Base-by-base conservation (phyloP, 2,888 invertebrate genomes). In the Scaptomyza tumidula region DNA sequence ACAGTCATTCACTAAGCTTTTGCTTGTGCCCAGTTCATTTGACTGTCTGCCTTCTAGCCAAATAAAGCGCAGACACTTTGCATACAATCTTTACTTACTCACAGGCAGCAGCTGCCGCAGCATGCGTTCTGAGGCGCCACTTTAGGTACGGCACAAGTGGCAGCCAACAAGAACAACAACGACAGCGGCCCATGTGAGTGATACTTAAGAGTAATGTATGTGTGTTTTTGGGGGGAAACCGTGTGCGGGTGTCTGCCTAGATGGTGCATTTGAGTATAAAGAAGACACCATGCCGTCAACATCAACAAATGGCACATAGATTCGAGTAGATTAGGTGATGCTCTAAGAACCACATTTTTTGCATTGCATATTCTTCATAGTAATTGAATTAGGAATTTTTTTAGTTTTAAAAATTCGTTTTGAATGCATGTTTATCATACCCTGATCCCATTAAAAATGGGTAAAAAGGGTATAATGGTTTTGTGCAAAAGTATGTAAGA, bases 101-200 rank as follows among this genome's bases (percentile, higher is more conserved):
- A 31, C 5, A 11, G 10, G 39, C 39, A 44, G 33, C 67, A 61
- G 73, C 69, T 61, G 74, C 33, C 60, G 13, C 58, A 39, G 61
- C 31, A 41, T 44, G 29, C 43, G 53, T 58, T 72, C 29, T 39
- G 50, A 52, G 80, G 59, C 84, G 66, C 58, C 71, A 74, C 78
- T 78, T 73, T 61, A 78, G 79, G 85, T 71, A 45, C 39, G 41
- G 45, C n/a, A 60, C 50, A 67, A 67, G 73, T 77, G 60, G 67
- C 66, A 46, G 55, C 48, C 50, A 72, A 35, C 68, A 50, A 59
- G 55, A 49, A 44, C 68, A 56, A 56, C 59, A 69, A 55, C 59
- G 33, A 46, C 63, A 61, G 75, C 75, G 80, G 78, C 75, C 68
- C 83, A 86, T 83, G 88, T 88, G 86, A 83, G 80, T 88, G 84